phyloP scores from a whole-genome alignment of 2,113 vertebrate species.

The Carassius auratus region DNA sequence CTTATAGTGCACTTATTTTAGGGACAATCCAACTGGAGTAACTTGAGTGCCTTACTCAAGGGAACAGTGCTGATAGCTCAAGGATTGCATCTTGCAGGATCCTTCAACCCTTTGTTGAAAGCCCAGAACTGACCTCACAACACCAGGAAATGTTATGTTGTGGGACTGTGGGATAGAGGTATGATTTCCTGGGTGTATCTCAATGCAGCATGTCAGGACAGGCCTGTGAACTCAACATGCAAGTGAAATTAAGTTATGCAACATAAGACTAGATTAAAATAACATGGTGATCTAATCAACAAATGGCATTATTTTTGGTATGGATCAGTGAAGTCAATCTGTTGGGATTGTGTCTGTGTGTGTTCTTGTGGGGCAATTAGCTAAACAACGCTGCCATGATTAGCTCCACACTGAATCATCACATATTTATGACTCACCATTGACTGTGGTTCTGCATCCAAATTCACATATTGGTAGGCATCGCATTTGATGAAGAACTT shows the following conservation, averaged over 20 bases:
- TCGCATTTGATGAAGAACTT: neutral
- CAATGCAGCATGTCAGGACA: conserved; percentile 12
- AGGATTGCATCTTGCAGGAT: neutral
- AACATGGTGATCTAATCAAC: neutral
- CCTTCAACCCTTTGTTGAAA: neutral
- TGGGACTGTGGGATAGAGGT: neutral
- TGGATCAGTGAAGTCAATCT: neutral
- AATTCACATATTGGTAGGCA: neutral
- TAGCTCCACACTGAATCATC: neutral
- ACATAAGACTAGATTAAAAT: neutral
- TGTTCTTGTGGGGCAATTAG: neutral
- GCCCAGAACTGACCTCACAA: neutral
- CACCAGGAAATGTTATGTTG: neutral
- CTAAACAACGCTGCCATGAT: neutral
- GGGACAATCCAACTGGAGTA: neutral
- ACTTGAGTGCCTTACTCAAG: neutral
- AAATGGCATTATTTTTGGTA: neutral
- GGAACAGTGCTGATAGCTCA: neutral
- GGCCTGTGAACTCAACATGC: neutral
- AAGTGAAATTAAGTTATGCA: neutral
- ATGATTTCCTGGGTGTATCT: neutral
- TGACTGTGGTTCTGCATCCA: neutral
- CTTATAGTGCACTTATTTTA: conserved; percentile 15
- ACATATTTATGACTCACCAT: neutral
- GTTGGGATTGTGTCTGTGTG: neutral